Evolutionary conservation across 2,888 invertebrate species (phyloP).

Genomic region (Tuta absoluta): DNA sequence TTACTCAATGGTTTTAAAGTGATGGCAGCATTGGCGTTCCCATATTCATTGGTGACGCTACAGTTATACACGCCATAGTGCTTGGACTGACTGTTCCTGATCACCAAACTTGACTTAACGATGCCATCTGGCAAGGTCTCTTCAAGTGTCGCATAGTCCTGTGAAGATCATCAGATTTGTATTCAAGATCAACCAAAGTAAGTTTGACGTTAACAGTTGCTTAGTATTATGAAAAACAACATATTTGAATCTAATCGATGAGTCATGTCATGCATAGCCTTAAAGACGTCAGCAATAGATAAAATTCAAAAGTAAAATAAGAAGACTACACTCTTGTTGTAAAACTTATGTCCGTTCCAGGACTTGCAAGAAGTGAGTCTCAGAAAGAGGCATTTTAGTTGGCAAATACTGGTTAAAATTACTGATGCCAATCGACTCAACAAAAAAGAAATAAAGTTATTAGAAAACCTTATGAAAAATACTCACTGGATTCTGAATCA

Average conservation of each 20-base stretch:
- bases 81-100: slow-evolving; percentile 89
- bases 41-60: slow-evolving; percentile 94
- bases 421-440: no score
- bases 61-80: slow-evolving; percentile 97
- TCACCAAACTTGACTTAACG: slow-evolving; percentile 91
- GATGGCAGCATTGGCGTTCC: slow-evolving; percentile 91
- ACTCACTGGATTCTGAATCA: slow-evolving; percentile 82
- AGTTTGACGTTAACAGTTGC: no score
- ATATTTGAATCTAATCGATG: no score
- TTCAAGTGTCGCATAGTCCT: slow-evolving; percentile 87
- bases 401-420: background rate
- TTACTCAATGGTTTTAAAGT: slow-evolving; percentile 93
- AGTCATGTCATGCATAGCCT: no score
- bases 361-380: no score
- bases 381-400: no score
- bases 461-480: slow-evolving; percentile 15
- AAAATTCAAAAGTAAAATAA: no score
- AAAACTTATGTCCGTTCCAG: background rate
- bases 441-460: no score
- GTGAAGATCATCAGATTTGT: slow-evolving; percentile 33
- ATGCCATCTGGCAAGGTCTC: slow-evolving; percentile 86
- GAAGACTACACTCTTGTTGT: no score
- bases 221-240: no score
- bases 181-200: no score
- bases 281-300: no score